These are phyloP conservation scores for Brachynemurus nebulosus DNA, from an alignment of 2,888 invertebrate species.

Conservation along the genomic window DNA sequence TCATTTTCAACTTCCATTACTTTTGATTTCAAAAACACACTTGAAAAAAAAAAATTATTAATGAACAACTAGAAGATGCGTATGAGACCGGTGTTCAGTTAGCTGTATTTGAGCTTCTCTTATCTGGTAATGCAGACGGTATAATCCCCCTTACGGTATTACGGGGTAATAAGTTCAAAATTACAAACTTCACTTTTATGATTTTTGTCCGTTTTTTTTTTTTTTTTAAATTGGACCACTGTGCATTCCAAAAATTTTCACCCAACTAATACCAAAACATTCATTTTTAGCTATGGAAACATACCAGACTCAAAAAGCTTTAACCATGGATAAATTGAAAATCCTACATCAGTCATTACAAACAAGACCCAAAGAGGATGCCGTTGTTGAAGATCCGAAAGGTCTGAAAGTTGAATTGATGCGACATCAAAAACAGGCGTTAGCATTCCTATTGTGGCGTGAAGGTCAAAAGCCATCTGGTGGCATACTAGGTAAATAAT, in stretches of 20 bases:
- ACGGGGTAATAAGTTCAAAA: no score
- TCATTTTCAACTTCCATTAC: no score
- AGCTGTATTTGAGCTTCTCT: no score
- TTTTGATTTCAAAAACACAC: no score
- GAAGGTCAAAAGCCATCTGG: constrained; percentile 76
- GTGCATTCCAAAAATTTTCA: not conserved
- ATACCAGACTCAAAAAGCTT: constrained; percentile 47
- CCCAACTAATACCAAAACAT: not conserved
- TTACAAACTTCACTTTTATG: no score
- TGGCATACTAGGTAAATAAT: constrained; percentile 74
- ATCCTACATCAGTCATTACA: constrained; percentile 56
- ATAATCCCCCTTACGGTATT: not conserved
- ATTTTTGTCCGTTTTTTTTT: no score
- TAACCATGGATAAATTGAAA: constrained; percentile 58
- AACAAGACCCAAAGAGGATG: constrained; percentile 47
- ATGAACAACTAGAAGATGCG: no score
- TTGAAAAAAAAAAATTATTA: not conserved
- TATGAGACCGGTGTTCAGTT: no score
- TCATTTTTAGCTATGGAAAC: constrained; percentile 45
- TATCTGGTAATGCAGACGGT: no score
- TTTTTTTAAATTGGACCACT: no score
- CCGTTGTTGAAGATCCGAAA: constrained; percentile 42
- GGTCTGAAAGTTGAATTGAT: constrained; percentile 54
- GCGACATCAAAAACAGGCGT: constrained; percentile 72
- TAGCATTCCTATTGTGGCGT: constrained; percentile 82